Conservation (phyloP, 2,797 vertebrate genomes). For the Clamator glandarius region DNA sequence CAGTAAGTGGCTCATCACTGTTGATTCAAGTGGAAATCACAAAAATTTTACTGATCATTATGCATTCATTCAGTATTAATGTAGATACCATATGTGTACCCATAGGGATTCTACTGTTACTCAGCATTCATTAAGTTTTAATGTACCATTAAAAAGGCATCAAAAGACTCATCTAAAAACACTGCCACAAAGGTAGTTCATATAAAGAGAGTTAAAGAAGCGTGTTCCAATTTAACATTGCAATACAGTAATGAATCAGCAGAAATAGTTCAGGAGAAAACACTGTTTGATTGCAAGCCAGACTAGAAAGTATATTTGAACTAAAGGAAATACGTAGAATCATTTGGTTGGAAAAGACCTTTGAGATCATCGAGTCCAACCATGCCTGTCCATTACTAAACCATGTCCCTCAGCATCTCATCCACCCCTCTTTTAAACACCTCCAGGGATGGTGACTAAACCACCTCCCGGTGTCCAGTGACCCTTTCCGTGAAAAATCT, state of each 20-base stretch:
- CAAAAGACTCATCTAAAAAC: constrained; percentile 58
- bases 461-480: no score
- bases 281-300: background rate
- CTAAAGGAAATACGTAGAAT: background rate
- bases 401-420: no score
- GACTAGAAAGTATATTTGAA: background rate
- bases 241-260: constrained; percentile 41
- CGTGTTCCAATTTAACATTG: background rate
- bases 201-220: constrained; percentile 29
- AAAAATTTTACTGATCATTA: constrained; percentile 62
- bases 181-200: constrained; percentile 15
- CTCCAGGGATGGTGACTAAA: no score
- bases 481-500: no score
- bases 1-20: constrained; percentile 57
- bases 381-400: no score
- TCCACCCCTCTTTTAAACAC: background rate
- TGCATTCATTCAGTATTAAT: constrained; percentile 64
- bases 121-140: constrained; percentile 66
- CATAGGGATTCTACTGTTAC: constrained; percentile 43
- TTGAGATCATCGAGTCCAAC: no score
- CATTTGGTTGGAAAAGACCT: no score
- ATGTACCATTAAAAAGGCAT: constrained; percentile 63
- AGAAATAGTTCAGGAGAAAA: constrained; percentile 20
- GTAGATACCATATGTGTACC: constrained; percentile 48
- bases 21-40: constrained; percentile 72